Evolutionary conservation across 2,888 invertebrate genomes (phyloP).

Genomic region (Schizaphis graminum): DNA sequence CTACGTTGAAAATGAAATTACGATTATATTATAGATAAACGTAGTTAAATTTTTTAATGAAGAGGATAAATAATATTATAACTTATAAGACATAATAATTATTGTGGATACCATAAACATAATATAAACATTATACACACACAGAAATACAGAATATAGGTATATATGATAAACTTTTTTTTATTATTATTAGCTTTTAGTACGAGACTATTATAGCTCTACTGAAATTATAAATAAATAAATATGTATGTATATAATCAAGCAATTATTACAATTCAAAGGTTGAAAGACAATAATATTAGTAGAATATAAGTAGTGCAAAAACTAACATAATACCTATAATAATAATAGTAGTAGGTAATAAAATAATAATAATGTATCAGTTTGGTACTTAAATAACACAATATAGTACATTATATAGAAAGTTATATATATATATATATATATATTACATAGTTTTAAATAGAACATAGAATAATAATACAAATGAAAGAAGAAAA

Average conservation of each 20-base stretch:
- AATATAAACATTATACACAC: not conserved
- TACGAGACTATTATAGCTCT: not conserved
- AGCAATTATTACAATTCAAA: not conserved
- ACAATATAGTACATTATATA: not conserved
- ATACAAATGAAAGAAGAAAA: not conserved
- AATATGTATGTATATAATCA: not conserved
- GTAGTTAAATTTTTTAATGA: not conserved
- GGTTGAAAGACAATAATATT: not conserved
- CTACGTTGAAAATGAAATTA: not conserved
- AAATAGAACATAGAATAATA: not conserved
- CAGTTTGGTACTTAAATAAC: not conserved
- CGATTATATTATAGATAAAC: not conserved
- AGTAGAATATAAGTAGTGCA: not conserved
- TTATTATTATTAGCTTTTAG: not conserved
- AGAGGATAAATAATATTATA: not conserved
- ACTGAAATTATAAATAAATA: not conserved
- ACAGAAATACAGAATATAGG: not conserved
- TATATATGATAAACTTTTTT: not conserved
- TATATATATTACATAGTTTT: not conserved
- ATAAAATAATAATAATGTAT: not conserved
- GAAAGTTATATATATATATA: not conserved
- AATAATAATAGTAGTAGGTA: not conserved
- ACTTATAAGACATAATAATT: not conserved
- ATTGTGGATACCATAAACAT: not conserved
- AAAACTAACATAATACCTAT: not conserved